Base-by-base conservation (phyloP, 2,888 invertebrate genomes). In the Agapetus fuscipes region DNA sequence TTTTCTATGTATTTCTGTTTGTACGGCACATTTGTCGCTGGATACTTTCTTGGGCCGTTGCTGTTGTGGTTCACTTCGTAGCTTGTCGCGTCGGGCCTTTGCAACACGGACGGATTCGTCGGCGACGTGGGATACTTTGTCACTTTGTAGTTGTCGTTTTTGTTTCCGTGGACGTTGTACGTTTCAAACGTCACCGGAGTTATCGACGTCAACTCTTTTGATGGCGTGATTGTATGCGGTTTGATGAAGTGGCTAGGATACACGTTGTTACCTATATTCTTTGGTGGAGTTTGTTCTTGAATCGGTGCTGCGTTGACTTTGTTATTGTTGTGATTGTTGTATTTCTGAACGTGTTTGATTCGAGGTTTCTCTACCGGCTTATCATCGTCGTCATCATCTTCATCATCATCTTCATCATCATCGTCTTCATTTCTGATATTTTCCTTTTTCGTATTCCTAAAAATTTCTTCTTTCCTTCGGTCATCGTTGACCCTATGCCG, bases 1-100 rank as follows among this genome's bases (percentile, higher is more conserved):
- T 68, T 65, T 53, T 69, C 69, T 33, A 69, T 55, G 53, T 66
- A 69, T 52, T 66, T 69, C 6, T 68, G 66, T 38, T 33, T 30
- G 13, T 30, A 34, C 3, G 45, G 39, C 12, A 39, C 2, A 27
- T 41, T 46, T 14, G 34, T 42, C 5, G 41, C 29, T 10, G 11
- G 12, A 15, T n/a, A 26, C 14, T 34, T 25, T 27, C 27, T 29
- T n/a, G n/a, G n/a, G n/a, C n/a, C n/a, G n/a, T n/a, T n/a, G 20
- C 41, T 44, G 10, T 58, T 56, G 46, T 65, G 62, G 28, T 59
- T 37, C 12, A 64, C 51, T 55, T 66, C 57, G 48, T 67, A 66
- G 45, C 62, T 64, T 17, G 66, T 55, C 7, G 44, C 32, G 37
- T 48, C 39, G 12, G 48, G 48, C 17, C 46, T 26, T 13, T 16